A percentile compares a stretch with the other conserved stretches of the same genome.
These are phyloP conservation scores for Larimichthys crocea DNA, from an alignment of 2,113 vertebrate genomes.

Conservation along the genomic window DNA sequence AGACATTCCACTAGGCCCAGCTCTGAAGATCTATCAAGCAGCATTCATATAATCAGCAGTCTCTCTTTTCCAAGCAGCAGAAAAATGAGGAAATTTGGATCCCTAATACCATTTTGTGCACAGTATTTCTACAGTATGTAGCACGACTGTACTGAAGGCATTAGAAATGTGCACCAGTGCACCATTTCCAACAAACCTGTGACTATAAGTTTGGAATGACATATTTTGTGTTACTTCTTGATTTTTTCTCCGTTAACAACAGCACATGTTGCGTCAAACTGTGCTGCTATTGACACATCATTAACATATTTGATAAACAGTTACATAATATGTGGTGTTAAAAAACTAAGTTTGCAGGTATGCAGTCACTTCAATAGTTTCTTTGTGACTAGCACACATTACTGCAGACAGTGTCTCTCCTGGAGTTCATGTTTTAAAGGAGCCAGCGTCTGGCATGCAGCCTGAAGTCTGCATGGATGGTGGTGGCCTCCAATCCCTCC, in stretches of 20 bases:
- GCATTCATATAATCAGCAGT: conserved; percentile 62
- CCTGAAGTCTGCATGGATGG: conserved; percentile 36
- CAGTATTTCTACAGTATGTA: not conserved
- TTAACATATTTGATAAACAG: conserved; percentile 42
- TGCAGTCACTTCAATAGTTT: not conserved
- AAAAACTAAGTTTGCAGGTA: not conserved
- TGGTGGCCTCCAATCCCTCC: conserved; percentile 30
- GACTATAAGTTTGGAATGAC: conserved; percentile 14
- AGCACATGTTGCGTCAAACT: conserved; percentile 46
- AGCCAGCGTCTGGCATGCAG: conserved; percentile 24
- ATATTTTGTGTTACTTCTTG: conserved; percentile 24
- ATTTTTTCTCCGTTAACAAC: conserved; percentile 11
- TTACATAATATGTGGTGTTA: conserved; percentile 27
- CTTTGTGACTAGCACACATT: not conserved
- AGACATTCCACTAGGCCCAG: conserved; percentile 78
- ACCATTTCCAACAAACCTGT: conserved; percentile 6
- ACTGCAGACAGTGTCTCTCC: conserved; percentile 3
- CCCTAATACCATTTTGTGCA: not conserved
- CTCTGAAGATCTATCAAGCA: conserved; percentile 68
- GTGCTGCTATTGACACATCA: conserved; percentile 29
- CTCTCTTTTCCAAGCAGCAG: conserved; percentile 49
- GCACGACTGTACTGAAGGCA: not conserved
- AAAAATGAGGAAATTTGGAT: conserved; percentile 38
- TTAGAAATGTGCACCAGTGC: conserved; percentile 1
- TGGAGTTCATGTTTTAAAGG: conserved; percentile 24